Base-by-base conservation (phyloP, 2,113 vertebrate genomes). In the Ivindomyrus marchei region DNA sequence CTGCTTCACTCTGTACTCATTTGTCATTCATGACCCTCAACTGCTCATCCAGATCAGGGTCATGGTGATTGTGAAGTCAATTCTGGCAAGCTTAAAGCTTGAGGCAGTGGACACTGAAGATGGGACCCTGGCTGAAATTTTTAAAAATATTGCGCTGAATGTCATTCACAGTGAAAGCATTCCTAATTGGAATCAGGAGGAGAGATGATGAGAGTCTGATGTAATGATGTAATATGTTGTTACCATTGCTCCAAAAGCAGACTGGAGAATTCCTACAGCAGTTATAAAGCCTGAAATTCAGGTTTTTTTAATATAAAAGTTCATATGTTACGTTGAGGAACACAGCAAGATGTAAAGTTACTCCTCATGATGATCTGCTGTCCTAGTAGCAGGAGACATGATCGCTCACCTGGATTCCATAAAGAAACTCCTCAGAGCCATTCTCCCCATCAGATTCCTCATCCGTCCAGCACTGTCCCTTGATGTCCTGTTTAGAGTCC, bases 361-460 rank as follows among this genome's bases (percentile, higher is more conserved):
- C 5, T 13, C 84, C 9, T 56, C 49, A 21, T 17, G 47, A 17
- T 58, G 87, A n/a, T 31, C 50, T n/a, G 21, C 74, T 11, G 2
- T 42, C 17, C 0, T 0, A 0, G 17, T 47, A 4, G 0, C 0
- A 0, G 0, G 66, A 80, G 13, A 11, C 3, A 42, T 15, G 6
- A 3, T 27, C 24, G 7, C 24, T 93, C 93, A 99, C 98, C 98
- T 99, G 98, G 93, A 99, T 98, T 87, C 98, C 98, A 4, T 99
- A 99, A 49, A 99, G 96, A 94, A 99, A 99, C 92, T 99, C 98
- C 91, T 99, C 98, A 0, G 98, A 97, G 94, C 99, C 98, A 91
- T 99, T 99, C 94, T 99, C 98, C 91, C 98, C 98, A 15, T 99
- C 98, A 0, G 98, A 99, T 95, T 99, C 98, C 94, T 99, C 98